Percentiles rank a stretch among this genome's conserved stretches.
These are phyloP conservation scores for Resseliella maxima DNA, from an alignment of 2,888 invertebrate species.

Conservation along the genomic window DNA sequence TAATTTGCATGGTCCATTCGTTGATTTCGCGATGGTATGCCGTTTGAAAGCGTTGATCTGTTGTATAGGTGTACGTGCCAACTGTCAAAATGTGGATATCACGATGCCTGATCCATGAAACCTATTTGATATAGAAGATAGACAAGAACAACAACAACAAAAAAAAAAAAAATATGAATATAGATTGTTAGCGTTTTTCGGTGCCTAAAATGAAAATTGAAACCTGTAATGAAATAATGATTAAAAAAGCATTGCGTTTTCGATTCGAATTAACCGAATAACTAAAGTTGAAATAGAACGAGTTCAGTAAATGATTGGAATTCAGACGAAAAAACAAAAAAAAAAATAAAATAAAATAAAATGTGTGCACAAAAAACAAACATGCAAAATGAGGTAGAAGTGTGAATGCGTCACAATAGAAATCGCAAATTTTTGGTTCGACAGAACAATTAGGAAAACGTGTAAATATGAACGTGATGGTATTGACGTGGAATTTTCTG, in stretches of 20 bases:
- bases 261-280: background rate
- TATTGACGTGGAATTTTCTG: background rate
- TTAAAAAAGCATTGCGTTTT: background rate
- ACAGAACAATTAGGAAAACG: background rate
- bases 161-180: no score
- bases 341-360: background rate
- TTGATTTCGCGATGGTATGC: conserved; percentile 84
- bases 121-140: background rate
- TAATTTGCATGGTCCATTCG: conserved; percentile 93
- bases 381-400: background rate
- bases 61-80: conserved; percentile 82
- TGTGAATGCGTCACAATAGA: background rate
- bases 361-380: background rate
- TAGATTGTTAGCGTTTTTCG: no score
- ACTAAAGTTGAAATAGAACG: background rate
- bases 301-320: no score
- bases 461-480: background rate
- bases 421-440: background rate
- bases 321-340: background rate
- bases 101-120: conserved; percentile 90
- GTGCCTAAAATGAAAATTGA: no score
- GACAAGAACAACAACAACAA: no score
- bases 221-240: conserved; percentile 14
- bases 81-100: conserved; percentile 92
- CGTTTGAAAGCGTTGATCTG: conserved; percentile 88